Evolutionary conservation across 2,888 invertebrate genomes (phyloP), one percentile per base, ranked within the genome.

Genomic region (Drosophila emarginata): DNA sequence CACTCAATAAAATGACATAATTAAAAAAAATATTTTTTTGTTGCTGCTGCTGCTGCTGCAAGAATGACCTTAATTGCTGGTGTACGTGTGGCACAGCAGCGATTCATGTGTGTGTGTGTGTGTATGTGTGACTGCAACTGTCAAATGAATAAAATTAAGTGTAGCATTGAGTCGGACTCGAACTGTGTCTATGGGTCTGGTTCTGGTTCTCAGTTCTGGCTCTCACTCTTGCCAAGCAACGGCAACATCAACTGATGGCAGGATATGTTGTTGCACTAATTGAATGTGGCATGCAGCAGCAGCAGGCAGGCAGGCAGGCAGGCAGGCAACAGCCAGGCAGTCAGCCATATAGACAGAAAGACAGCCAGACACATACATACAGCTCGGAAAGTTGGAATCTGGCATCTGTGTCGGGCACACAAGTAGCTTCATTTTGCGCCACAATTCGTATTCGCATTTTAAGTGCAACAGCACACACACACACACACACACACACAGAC

Each of bases 111-210:
- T 32, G 45, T 60, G 36, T 14, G 63, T 67, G 73, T 68, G 66
- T 65, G 73, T 77, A 66, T 72, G 75, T 72, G 76, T 68, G 69
- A 76, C 79, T 81, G 85, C 82, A 78, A 77, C 84, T 80, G 80
- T 87, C 87, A 84, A 88, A 89, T 88, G 89, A 88, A 88, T 88
- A 88, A 88, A 88, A 89, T 88, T 89, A 88, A 88, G 87, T 87
- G 89, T 78, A 88, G 84, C 71, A 76, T 76, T 74, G 85, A 74
- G 76, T 82, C 67, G 67, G 74, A 50, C 53, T 65, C 50, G 23
- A 50, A 52, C 59, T 54, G 18, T 59, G 53, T 51, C 51, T 57
- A 23, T 64, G 64, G 51, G 70, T 72, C 66, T 67, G 61, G 68
- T 76, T 72, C 63, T 75, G 69, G 75, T 72, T 72, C 77, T 60